phyloP scores from a whole-genome alignment of 1,140 invertebrate genomes.

The Propsilocerus akamusi region DNA sequence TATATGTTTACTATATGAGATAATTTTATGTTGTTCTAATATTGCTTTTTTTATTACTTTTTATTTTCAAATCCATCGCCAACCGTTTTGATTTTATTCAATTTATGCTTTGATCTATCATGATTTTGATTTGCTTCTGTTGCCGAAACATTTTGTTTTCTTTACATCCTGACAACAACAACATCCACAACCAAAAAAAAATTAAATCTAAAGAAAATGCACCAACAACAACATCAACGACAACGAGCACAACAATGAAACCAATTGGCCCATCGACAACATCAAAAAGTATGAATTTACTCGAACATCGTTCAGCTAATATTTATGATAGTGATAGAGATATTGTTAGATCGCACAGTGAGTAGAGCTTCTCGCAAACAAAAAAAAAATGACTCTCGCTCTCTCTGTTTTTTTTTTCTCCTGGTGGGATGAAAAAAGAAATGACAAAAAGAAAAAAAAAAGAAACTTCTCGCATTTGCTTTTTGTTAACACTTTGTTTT shows the following conservation, averaged over 20 bases:
- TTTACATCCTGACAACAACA: background rate
- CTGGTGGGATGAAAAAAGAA: too few species aligned
- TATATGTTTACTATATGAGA: too few species aligned
- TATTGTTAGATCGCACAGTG: background rate
- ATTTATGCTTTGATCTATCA: background rate
- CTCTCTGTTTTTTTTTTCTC: too few species aligned
- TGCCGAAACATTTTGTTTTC: background rate
- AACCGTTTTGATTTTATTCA: background rate
- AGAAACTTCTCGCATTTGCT: too few species aligned
- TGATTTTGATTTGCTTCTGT: background rate
- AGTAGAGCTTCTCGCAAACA: background rate
- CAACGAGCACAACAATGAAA: background rate
- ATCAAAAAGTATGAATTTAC: background rate
- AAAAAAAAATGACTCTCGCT: too few species aligned
- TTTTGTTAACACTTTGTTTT: too few species aligned
- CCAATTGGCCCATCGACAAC: background rate
- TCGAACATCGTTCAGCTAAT: background rate
- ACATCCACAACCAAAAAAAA: background rate
- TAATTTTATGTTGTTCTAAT: background rate
- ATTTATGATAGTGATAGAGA: conserved; percentile 1
- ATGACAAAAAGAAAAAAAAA: background rate
- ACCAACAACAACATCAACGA: background rate
- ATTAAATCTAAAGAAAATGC: background rate
- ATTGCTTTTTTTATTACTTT: background rate
- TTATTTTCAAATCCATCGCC: background rate